Evolutionary conservation across 2,888 invertebrate genomes (phyloP), one percentile per base, ranked within the genome.

Genomic region (Phania funesta): DNA sequence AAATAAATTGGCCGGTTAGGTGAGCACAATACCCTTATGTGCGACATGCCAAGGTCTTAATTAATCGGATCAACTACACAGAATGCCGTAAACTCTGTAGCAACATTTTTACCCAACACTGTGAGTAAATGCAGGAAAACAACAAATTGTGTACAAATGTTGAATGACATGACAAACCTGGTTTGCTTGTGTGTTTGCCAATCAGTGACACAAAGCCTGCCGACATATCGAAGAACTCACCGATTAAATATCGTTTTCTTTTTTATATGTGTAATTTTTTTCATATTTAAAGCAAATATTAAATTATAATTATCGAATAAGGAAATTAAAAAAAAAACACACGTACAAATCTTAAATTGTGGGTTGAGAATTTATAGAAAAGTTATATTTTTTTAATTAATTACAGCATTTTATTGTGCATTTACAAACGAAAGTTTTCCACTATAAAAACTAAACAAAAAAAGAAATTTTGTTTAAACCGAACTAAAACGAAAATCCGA

Each of bases 261-360:
- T 50, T 38, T 48, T 9, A 26, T 41, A 22, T 44, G 13, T 35
- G 9, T 32, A 74, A 16, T 58, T 38, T 35, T 29, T 26, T 38
- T 60, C 13, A n/a, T n/a, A n/a, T n/a, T n/a, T 3, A 38, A 29
- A 58, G 16, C 20, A 48, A n/a, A 16, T 56, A 3, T 29, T 50
- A 29, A 65, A 48, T 58, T 50, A 52, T 60, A 11, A 60, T 35
- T 24, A 44, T 68, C 52, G 32, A 9, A 62, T 60, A 76, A 68
- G 68, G 67, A 76, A 76, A 52, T 60, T 9, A 24, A 9, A 18
- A 24, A 9, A 18, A 52, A 32, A 18, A 20, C 52, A 68, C 60
- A 60, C 32, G 9, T 52, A 41, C 3, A 8, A 68, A 26, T 68
- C 18, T 8, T 1, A 24, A 41, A 68, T 58, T 41, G 68, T 76